A percentile compares a stretch with the other conserved stretches of the same genome.
phyloP scores from a whole-genome alignment of 2,888 invertebrate genomes.

The Orthosia gothica region DNA sequence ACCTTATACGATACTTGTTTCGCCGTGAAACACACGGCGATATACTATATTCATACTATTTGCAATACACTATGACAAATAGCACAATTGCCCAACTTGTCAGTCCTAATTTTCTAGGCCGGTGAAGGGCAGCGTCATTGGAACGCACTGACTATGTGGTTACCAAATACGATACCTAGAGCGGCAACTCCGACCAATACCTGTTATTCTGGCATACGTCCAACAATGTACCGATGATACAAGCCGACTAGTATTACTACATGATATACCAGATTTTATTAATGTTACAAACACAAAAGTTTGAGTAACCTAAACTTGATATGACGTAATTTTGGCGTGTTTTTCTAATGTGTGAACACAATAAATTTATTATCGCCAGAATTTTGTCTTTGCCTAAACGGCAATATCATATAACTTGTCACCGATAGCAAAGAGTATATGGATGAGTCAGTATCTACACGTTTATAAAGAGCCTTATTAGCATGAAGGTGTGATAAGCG shows the following conservation, averaged over 20 bases:
- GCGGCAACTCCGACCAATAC: slow-evolving; percentile 24
- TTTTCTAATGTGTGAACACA: slow-evolving; percentile 18
- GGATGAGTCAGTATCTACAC: slow-evolving; percentile 40
- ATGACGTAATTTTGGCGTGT: slow-evolving; percentile 3
- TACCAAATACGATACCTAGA: slow-evolving; percentile 39
- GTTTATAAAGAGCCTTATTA: slow-evolving; percentile 26
- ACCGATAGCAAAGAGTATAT: slow-evolving; percentile 48
- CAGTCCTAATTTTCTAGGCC: slow-evolving; percentile 41
- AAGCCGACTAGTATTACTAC: slow-evolving; percentile 27
- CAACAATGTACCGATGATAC: slow-evolving; percentile 36
- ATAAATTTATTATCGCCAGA: slow-evolving; percentile 13
- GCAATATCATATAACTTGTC: slow-evolving; percentile 33
- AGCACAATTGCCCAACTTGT: slow-evolving; percentile 20
- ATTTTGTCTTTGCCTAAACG: slow-evolving; percentile 40
- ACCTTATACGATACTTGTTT: neutral
- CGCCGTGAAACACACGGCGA: slow-evolving; percentile 7
- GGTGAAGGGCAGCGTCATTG: slow-evolving; percentile 45
- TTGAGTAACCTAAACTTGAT: slow-evolving; percentile 14
- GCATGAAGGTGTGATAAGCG: slow-evolving; percentile 30
- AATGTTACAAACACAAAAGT: slow-evolving; percentile 9
- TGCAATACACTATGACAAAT: slow-evolving; percentile 22
- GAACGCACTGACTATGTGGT: slow-evolving; percentile 25
- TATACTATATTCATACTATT: neutral
- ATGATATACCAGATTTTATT: slow-evolving; percentile 9
- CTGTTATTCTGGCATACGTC: slow-evolving; percentile 44